Conservation (phyloP, 2,888 invertebrate genomes). For the Cheilosia impressa region DNA sequence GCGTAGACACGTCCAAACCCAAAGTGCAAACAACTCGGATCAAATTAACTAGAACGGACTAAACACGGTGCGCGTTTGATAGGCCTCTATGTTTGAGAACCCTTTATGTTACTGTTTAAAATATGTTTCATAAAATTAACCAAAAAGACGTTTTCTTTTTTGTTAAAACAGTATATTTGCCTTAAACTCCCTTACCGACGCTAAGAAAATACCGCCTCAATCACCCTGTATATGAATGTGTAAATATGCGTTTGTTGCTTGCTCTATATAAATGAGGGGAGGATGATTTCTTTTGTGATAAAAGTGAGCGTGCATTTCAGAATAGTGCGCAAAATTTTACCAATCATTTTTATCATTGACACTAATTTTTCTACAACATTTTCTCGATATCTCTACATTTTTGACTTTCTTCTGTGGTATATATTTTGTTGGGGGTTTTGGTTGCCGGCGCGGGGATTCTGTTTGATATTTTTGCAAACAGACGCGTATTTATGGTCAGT, state of each 20-base stretch:
- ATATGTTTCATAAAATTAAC: no score
- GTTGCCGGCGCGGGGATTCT: background rate
- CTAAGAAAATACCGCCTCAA: no score
- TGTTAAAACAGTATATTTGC: no score
- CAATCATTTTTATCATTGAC: conserved; percentile 21
- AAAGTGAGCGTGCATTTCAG: conserved; percentile 22
- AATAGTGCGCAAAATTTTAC: conserved; percentile 31
- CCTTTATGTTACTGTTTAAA: no score
- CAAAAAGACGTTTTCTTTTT: no score
- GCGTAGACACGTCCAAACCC: no score
- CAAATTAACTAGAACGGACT: no score
- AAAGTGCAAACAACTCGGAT: no score
- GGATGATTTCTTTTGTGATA: conserved; percentile 53
- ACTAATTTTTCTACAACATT: background rate
- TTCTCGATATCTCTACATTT: background rate
- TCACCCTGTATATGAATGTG: no score
- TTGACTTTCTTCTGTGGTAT: conserved; percentile 10
- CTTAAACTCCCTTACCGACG: no score
- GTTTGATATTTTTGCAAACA: background rate
- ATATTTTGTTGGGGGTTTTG: conserved; percentile 1
- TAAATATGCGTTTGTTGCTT: conserved; percentile 18
- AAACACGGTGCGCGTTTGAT: no score
- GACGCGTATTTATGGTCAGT: background rate
- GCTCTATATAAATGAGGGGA: conserved; percentile 18
- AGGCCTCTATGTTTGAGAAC: no score